Base-by-base conservation (phyloP, 1,140 invertebrate genomes). In the Ips nitidus region DNA sequence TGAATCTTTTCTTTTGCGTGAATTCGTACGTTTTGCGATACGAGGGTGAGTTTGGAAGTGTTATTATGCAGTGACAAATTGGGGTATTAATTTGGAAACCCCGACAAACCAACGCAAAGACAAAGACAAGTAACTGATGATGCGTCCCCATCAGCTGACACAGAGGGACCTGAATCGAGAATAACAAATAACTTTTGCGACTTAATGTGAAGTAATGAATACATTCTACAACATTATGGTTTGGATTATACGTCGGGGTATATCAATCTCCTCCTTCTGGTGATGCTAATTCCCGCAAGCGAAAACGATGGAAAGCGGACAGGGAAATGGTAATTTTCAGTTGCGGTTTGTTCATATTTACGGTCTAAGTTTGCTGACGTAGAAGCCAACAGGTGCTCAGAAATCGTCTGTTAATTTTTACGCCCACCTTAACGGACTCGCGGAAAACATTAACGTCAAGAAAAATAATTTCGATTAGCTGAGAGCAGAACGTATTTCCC, bases 171-270 rank as follows among this genome's bases (percentile, higher is more conserved):
- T 22, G 43, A 62, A 61, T 52, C 61, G 58, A 42, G 67, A 55
- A 66, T 75, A 73, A 79, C 75, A 79, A 79, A 79, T 78, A 74
- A 76, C 76, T 74, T 59, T 68, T 62, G 72, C 71, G 59, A 77
- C 76, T 76, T 79, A 79, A 79, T 78, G 76, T 73, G 77, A 74
- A 79, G 76, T 78, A 79, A 79, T 79, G 78, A 79, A 79, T 79
- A 78, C 76, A 78, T 79, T 78, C 77, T 77, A 77, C 76, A 78
- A 77, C 76, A 78, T 79, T 79, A 79, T 75, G 78, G 78, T 79
- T 77, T 75, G 72, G 77, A 79, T 79, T 78, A 79, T 79, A 78
- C 73, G 76, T 75, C 74, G 58, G 72, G 66, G 70, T 65, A 71
- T 75, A 79, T 79, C 78, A 79, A 79, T 79, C 78, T 68, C 45